Conservation (phyloP, 2,888 invertebrate genomes). For the Alcis repandata region DNA sequence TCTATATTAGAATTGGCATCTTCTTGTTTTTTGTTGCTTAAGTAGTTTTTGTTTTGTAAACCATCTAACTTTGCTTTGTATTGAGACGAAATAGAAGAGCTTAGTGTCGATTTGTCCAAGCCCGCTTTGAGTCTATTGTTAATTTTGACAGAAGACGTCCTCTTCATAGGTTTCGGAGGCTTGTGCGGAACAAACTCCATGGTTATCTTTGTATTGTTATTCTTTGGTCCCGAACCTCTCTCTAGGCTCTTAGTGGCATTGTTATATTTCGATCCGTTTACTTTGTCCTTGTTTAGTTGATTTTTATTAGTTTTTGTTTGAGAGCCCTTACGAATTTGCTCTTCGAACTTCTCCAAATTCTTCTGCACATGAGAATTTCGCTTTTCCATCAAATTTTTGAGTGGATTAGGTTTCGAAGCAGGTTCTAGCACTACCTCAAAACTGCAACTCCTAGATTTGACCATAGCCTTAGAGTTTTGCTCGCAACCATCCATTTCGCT, state of each 20-base stretch:
- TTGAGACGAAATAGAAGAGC: conserved; percentile 78
- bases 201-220: conserved; percentile 78
- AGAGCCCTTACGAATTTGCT: conserved; percentile 78
- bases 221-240: conserved; percentile 78
- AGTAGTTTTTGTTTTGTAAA: conserved; percentile 78
- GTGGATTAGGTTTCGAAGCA: conserved; percentile 79
- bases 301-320: conserved; percentile 77
- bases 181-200: conserved; percentile 90
- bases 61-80: conserved; percentile 84
- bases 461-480: conserved; percentile 65
- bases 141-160: conserved; percentile 88
- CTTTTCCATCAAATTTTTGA: conserved; percentile 81
- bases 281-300: conserved; percentile 80
- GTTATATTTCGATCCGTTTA: conserved; percentile 73
- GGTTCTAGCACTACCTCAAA: conserved; percentile 84
- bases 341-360: conserved; percentile 88
- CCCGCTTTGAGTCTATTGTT: conserved; percentile 83
- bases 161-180: conserved; percentile 90
- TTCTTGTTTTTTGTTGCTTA: conserved; percentile 69
- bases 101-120: conserved; percentile 74
- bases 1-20: conserved; percentile 77
- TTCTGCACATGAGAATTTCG: conserved; percentile 83
- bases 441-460: conserved; percentile 83
- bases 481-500: conserved; percentile 82
- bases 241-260: conserved; percentile 81